phyloP scores from a whole-genome alignment of 2,113 vertebrate genomes.

The Pleuronectes platessa region DNA sequence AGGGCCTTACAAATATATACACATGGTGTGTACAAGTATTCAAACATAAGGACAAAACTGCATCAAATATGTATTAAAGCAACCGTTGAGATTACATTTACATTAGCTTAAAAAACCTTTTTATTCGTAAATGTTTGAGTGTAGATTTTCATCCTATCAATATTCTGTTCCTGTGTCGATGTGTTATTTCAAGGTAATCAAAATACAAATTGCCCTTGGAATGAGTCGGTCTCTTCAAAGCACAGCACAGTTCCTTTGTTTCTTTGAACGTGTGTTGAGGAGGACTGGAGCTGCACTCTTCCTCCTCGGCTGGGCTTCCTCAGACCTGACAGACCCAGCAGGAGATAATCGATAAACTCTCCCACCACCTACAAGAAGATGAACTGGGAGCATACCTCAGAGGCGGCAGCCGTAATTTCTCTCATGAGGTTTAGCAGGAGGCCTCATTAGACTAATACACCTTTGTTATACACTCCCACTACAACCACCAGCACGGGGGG shows the following conservation, averaged over 20 bases:
- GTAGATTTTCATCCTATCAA: background rate
- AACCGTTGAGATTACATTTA: background rate
- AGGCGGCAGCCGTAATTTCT: conserved; percentile 58
- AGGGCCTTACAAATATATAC: too few species aligned
- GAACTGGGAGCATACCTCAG: conserved; percentile 38
- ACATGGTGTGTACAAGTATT: too few species aligned
- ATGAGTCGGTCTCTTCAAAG: conserved; percentile 51
- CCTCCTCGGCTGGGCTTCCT: conserved; percentile 52
- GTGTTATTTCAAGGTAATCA: conserved; percentile 28
- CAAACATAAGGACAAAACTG: background rate
- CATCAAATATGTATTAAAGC: background rate
- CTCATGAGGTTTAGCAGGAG: conserved; percentile 51
- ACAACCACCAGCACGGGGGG: background rate
- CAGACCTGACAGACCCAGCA: conserved; percentile 69
- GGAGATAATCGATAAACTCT: conserved; percentile 76
- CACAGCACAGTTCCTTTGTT: conserved; percentile 22
- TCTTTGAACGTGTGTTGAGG: conserved; percentile 57
- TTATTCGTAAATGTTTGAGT: too few species aligned
- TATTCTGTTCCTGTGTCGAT: background rate
- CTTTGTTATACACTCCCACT: conserved; percentile 60
- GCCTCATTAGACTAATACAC: conserved; percentile 61
- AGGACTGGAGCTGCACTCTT: conserved; percentile 38
- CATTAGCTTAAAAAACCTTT: too few species aligned
- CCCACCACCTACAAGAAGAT: conserved; percentile 53
- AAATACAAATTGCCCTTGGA: conserved; percentile 19